phyloP scores from a whole-genome alignment of 2,888 invertebrate genomes.

The Agrotis segetum region DNA sequence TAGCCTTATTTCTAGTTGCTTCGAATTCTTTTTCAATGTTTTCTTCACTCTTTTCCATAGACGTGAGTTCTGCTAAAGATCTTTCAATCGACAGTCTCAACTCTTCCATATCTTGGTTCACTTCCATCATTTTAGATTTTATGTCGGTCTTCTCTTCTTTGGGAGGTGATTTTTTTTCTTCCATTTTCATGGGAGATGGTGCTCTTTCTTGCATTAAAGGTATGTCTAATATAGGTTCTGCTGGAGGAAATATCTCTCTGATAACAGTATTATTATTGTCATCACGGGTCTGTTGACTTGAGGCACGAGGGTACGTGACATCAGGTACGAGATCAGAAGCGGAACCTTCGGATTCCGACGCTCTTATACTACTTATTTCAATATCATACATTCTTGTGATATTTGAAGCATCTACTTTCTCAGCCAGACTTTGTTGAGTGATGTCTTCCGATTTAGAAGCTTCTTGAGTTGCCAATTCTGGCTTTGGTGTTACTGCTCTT shows the following conservation, averaged over 20 bases:
- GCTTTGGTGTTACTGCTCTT: constrained; percentile 30
- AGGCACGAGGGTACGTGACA: constrained; percentile 80
- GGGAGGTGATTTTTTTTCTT: constrained; percentile 17
- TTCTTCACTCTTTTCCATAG: constrained; percentile 80
- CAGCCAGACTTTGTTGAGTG: constrained; percentile 23
- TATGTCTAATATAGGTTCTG: constrained; percentile 69
- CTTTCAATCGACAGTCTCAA: constrained; percentile 84
- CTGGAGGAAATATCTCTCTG: constrained; percentile 75
- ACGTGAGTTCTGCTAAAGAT: constrained; percentile 84
- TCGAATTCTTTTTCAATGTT: constrained; percentile 70
- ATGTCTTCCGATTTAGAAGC: constrained; percentile 31
- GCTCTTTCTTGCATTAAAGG: constrained; percentile 67
- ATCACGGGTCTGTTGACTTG: constrained; percentile 78
- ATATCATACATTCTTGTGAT: constrained; percentile 61
- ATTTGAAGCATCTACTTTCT: constrained; percentile 53
- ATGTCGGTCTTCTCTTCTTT: constrained; percentile 81
- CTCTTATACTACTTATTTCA: constrained; percentile 69
- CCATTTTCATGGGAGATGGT: constrained; percentile 2
- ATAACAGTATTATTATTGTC: constrained; percentile 82
- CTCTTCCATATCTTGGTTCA: constrained; percentile 87
- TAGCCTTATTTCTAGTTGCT: constrained; percentile 46
- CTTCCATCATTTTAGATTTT: constrained; percentile 87
- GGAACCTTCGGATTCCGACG: constrained; percentile 71
- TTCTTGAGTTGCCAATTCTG: constrained; percentile 22
- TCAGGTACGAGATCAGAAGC: constrained; percentile 78